phyloP scores from a whole-genome alignment of 2,888 invertebrate genomes.

The Fragum whitleyi region DNA sequence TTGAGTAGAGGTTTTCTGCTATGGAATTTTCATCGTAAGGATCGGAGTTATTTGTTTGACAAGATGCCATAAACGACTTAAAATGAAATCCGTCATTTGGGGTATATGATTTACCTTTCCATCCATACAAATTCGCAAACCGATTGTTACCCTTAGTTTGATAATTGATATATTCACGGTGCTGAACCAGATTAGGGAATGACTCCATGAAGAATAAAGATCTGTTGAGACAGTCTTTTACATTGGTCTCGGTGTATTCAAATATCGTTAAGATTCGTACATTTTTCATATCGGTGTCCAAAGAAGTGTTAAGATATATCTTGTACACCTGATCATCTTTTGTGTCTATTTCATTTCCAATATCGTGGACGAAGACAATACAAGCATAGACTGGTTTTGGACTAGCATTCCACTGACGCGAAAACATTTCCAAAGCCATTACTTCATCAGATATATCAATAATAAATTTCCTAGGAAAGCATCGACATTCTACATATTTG shows the following conservation, averaged over 20 bases:
- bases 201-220: conserved; percentile 65
- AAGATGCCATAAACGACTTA: not conserved
- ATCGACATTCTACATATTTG: not conserved
- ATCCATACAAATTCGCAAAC: not conserved
- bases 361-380: conserved; percentile 52
- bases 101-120: not conserved
- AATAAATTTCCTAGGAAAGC: not conserved
- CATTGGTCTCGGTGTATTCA: conserved; percentile 61
- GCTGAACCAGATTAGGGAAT: conserved; percentile 34
- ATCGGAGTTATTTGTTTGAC: not conserved
- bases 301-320: conserved; percentile 61
- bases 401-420: not conserved
- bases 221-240: conserved; percentile 62
- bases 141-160: not conserved
- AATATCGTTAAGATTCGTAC: conserved; percentile 62
- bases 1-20: not conserved
- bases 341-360: conserved; percentile 62
- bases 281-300: conserved; percentile 24
- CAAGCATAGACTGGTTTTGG: conserved; percentile 22
- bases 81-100: not conserved
- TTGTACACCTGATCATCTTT: conserved; percentile 58
- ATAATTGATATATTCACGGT: not conserved
- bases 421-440: not conserved
- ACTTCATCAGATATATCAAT: not conserved
- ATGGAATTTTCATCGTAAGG: not conserved